A percentile compares a stretch with the other conserved stretches of the same genome.
These are phyloP conservation scores for Mystacornis crossleyi DNA, from an alignment of 2,113 vertebrate genomes.

Conservation along the genomic window DNA sequence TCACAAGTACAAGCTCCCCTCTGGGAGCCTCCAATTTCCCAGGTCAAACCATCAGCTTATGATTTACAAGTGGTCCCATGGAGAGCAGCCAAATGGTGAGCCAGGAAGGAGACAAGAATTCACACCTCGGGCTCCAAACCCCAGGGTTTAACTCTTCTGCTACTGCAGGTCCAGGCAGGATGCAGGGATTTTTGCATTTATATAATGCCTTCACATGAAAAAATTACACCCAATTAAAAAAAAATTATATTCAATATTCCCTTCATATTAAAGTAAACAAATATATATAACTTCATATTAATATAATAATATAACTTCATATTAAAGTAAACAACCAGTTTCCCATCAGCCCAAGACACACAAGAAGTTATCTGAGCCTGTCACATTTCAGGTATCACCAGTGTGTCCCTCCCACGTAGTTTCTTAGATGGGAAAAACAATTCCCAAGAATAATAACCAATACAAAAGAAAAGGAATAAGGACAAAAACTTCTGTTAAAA, in stretches of 20 bases:
- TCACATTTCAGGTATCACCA: neutral
- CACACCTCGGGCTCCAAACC: neutral
- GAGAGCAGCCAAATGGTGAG: neutral
- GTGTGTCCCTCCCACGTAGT: neutral
- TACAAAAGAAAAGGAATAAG: neutral
- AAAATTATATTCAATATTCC: too few species aligned
- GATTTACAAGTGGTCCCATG: neutral
- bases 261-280: neutral
- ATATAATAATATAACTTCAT: neutral
- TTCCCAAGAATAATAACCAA: neutral
- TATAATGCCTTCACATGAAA: neutral
- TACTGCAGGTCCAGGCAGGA: neutral
- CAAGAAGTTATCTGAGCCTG: neutral
- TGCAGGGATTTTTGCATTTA: neutral
- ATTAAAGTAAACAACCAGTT: neutral
- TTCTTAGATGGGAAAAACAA: neutral
- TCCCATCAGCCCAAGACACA: neutral
- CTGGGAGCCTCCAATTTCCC: neutral
- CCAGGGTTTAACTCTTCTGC: conserved; percentile 4
- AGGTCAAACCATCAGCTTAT: neutral
- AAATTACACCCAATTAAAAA: too few species aligned
- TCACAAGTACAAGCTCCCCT: neutral
- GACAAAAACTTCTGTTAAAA: conserved; percentile 3
- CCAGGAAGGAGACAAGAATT: conserved; percentile 4
- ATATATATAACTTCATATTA: too few species aligned